Conservation (phyloP, 1,140 invertebrate genomes). For the Batillaria attramentaria region DNA sequence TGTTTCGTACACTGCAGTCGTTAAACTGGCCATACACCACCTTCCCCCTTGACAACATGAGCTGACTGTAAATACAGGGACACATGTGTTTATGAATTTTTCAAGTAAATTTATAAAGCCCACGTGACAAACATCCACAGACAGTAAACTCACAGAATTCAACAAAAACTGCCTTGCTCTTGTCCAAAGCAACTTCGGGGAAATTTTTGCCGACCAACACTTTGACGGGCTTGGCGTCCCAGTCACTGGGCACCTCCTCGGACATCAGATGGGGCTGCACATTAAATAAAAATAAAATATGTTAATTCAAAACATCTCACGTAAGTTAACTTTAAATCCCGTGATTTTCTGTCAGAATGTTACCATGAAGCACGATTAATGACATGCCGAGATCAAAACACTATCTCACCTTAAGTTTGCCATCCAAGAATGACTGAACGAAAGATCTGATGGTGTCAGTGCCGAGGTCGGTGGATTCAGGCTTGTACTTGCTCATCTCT, state of each 20-base stretch:
- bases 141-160: constrained; percentile 86
- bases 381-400: not conserved
- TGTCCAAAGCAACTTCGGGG: constrained; percentile 91
- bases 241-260: constrained; percentile 96
- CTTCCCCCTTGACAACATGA: too few species aligned
- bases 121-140: not conserved
- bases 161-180: constrained; percentile 93
- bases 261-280: constrained; percentile 85
- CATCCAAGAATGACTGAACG: constrained; percentile 89
- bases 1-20: too few species aligned
- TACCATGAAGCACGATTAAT: too few species aligned
- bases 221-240: constrained; percentile 97
- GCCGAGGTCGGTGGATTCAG: constrained; percentile 83
- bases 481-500: constrained; percentile 99
- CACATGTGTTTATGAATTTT: not conserved
- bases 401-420: constrained; percentile 84
- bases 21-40: too few species aligned
- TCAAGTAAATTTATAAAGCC: not conserved
- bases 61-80: not conserved
- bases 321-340: not conserved
- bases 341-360: not conserved
- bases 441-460: constrained; percentile 87
- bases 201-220: constrained; percentile 96
- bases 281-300: constrained; percentile 6
- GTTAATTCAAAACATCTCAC: not conserved